These are phyloP conservation scores for Folsomia candida DNA, from an alignment of 2,888 invertebrate species.

Conservation along the genomic window DNA sequence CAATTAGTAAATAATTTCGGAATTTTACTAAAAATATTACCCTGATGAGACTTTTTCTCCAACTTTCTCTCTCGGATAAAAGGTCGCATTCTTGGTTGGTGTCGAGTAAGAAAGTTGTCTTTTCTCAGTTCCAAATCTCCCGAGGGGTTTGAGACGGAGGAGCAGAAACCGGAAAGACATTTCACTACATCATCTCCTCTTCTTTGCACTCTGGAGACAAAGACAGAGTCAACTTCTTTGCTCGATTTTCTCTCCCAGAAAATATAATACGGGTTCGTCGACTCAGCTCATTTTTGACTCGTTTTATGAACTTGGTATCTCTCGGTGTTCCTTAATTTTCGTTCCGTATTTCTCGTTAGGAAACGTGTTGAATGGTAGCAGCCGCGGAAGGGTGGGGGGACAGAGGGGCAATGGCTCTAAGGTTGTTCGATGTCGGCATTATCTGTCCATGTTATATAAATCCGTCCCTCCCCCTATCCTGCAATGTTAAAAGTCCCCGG, in stretches of 20 bases:
- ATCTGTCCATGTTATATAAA: no score
- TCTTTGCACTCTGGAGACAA: slow-evolving; percentile 7
- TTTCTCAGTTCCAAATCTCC: slow-evolving; percentile 1
- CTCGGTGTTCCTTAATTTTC: background rate
- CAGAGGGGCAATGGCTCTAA: no score
- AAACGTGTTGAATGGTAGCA: background rate
- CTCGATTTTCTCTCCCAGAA: background rate
- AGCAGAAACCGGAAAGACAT: slow-evolving; percentile 16
- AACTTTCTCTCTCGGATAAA: background rate
- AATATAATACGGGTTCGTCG: background rate
- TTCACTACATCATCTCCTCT: slow-evolving; percentile 8
- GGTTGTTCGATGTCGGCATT: no score
- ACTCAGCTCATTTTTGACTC: background rate
- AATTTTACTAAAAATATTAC: no score
- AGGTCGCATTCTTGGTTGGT: background rate
- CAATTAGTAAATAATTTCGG: no score
- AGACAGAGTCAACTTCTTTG: background rate
- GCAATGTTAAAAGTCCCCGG: no score
- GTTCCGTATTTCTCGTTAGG: background rate
- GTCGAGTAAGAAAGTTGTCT: background rate
- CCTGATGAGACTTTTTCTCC: background rate
- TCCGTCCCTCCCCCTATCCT: no score
- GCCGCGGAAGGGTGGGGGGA: no score
- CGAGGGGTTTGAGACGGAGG: slow-evolving; percentile 7
- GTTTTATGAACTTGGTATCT: background rate